These are phyloP conservation scores for Cynopterus sphinx DNA, from an alignment of 2,797 vertebrate genomes.

Conservation along the genomic window DNA sequence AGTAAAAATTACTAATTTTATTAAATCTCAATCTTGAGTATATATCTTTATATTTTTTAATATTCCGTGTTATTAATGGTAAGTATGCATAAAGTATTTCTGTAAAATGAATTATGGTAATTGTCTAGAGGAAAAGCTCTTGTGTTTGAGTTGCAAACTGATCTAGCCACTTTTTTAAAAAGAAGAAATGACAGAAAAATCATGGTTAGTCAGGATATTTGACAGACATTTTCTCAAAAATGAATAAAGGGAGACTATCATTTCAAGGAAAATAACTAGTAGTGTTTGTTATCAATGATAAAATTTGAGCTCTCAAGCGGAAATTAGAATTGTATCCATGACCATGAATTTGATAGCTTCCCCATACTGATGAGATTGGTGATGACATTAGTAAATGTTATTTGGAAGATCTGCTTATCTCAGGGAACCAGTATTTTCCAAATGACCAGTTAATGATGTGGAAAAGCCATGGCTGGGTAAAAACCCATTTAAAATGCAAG, in stretches of 20 bases:
- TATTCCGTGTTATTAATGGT: not conserved
- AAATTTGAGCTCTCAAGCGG: not conserved
- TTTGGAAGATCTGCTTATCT: not conserved
- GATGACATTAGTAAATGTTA: not conserved
- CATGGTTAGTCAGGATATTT: not conserved
- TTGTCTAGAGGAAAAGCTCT: not conserved
- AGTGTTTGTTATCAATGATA: not conserved
- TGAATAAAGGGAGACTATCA: not conserved
- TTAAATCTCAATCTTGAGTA: not conserved
- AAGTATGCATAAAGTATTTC: not conserved
- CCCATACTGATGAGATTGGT: not conserved
- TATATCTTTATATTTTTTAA: not conserved
- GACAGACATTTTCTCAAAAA: slow-evolving; percentile 22
- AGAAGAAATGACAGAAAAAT: not conserved
- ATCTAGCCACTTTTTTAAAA: not conserved
- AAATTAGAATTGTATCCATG: not conserved
- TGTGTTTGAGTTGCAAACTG: not conserved
- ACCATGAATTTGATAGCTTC: not conserved
- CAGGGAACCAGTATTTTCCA: not conserved
- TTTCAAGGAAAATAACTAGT: not conserved
- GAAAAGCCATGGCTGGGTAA: not conserved
- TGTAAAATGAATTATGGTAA: not conserved
- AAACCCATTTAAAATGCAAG: not conserved
- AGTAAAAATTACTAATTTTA: not conserved
- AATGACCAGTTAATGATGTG: not conserved